Percentiles rank a stretch among this genome's conserved stretches.
Evolutionary conservation across 2,797 vertebrate genomes (phyloP).

Genomic region (Pristis pectinata): DNA sequence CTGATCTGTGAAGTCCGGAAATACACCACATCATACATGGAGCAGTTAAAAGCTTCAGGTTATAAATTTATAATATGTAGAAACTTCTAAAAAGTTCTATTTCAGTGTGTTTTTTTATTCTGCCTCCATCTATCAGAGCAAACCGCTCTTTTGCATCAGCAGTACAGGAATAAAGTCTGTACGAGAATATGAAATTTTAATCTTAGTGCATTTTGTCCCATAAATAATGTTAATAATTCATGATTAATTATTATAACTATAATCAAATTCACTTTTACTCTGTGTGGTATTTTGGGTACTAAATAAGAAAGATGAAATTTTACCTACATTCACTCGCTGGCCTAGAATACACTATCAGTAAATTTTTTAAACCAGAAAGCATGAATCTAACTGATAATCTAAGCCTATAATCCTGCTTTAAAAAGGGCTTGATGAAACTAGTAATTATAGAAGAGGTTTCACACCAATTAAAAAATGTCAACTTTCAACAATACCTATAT

Average conservation of each 20-base stretch:
- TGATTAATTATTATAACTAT: neutral
- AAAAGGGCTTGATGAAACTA: neutral
- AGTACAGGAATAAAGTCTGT: neutral
- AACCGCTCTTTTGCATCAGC: neutral
- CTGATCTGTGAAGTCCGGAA: neutral
- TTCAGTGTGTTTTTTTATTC: neutral
- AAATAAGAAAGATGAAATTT: neutral
- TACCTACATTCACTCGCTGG: neutral
- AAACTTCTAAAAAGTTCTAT: neutral
- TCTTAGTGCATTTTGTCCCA: neutral
- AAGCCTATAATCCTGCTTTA: no score
- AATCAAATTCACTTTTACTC: neutral
- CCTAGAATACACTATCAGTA: neutral
- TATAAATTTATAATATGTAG: conserved; percentile 16
- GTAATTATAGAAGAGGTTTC: neutral
- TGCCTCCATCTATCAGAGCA: neutral
- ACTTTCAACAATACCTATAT: neutral
- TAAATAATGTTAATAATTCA: neutral
- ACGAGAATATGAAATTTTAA: neutral
- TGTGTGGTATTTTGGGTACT: neutral
- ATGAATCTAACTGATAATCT: neutral
- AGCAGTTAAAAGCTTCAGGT: neutral
- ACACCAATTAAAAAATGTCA: neutral
- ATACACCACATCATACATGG: neutral
- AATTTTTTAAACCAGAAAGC: neutral